A percentile compares a stretch with the other conserved stretches of the same genome.
phyloP scores from a whole-genome alignment of 1,140 invertebrate genomes.

The Aphidius gifuensis region DNA sequence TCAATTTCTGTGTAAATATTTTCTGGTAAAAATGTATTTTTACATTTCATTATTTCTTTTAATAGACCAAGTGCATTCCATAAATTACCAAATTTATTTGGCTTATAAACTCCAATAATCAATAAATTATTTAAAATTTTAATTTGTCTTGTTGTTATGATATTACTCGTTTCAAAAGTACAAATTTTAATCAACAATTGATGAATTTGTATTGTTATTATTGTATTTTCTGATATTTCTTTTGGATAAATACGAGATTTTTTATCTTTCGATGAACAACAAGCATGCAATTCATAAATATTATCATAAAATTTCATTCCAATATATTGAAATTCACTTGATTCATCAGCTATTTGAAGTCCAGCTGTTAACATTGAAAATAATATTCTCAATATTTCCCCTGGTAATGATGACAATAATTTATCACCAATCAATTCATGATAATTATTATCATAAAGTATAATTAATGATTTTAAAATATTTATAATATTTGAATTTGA shows the following conservation, averaged over 20 bases:
- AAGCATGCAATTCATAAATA: constrained; percentile 13
- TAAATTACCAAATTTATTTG: constrained; percentile 24
- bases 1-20: constrained; percentile 19
- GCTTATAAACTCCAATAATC: constrained; percentile 33
- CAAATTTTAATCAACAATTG: constrained; percentile 26
- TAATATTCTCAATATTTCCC: constrained; percentile 31
- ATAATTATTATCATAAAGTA: constrained; percentile 31
- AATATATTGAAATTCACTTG: not conserved
- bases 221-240: not conserved
- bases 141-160: constrained; percentile 29
- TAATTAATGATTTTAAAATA: constrained; percentile 33
- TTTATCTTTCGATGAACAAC: not conserved
- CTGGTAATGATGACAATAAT: constrained; percentile 28
- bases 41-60: constrained; percentile 24
- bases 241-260: not conserved
- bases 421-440: constrained; percentile 29
- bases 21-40: constrained; percentile 21
- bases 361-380: constrained; percentile 18
- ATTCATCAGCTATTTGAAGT: constrained; percentile 8
- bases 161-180: constrained; percentile 22
- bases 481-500: constrained; percentile 25
- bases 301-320: constrained; percentile 19
- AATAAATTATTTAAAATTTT: constrained; percentile 33
- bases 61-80: constrained; percentile 33
- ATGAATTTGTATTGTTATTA: constrained; percentile 13